A percentile compares a stretch with the other conserved stretches of the same genome.
These are phyloP conservation scores for Heterodera filipjevi DNA, from an alignment of 2,888 invertebrate genomes.

Conservation along the genomic window DNA sequence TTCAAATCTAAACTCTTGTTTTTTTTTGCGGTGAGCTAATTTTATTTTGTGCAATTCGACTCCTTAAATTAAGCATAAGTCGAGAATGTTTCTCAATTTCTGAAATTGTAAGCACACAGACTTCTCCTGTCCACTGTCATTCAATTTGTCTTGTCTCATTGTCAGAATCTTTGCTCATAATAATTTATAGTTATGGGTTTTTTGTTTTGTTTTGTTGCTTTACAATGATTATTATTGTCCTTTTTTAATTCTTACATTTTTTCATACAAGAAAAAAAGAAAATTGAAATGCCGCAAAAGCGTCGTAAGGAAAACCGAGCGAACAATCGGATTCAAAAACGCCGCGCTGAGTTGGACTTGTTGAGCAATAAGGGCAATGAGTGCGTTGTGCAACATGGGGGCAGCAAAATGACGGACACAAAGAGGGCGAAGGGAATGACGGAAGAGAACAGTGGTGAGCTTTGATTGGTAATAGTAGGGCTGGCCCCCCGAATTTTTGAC, in stretches of 20 bases:
- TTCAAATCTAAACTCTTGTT: no score
- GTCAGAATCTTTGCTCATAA: no score
- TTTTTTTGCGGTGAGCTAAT: no score
- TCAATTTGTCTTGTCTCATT: no score
- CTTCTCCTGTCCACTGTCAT: no score
- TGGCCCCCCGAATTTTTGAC: no score
- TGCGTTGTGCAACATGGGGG: not conserved
- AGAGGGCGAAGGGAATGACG: not conserved
- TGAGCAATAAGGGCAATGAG: not conserved
- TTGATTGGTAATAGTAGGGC: no score
- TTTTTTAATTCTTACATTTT: not conserved
- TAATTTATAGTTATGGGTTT: no score
- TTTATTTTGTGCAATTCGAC: no score
- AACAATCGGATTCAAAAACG: conserved; percentile 21
- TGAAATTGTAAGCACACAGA: no score
- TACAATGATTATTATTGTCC: not conserved
- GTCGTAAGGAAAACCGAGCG: not conserved
- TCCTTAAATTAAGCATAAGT: no score
- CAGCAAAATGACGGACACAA: not conserved
- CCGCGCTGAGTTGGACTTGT: conserved; percentile 17
- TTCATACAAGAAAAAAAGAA: not conserved
- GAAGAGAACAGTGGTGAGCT: not conserved
- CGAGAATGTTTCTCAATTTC: no score
- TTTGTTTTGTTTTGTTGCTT: not conserved
- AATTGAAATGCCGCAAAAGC: not conserved